A percentile compares a stretch with the other conserved stretches of the same genome.
Evolutionary conservation across 2,888 invertebrate species (phyloP).

Genomic region (Meiosimyza decipiens): DNA sequence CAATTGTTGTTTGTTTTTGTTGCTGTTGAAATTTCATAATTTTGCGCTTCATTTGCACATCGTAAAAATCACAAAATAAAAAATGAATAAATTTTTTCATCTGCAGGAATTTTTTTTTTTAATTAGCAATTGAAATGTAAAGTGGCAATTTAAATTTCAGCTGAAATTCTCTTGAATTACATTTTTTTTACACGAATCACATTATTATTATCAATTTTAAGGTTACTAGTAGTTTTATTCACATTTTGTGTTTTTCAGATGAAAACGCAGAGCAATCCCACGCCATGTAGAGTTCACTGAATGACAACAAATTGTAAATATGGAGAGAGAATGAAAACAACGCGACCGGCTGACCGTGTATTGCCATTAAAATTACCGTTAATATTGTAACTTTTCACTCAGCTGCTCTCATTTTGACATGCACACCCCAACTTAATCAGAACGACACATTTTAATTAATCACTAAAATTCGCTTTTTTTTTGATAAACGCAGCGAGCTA

Average conservation of each 20-base stretch:
- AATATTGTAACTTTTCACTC: not conserved
- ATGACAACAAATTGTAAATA: not conserved
- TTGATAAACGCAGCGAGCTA: slow-evolving; percentile 17
- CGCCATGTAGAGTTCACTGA: slow-evolving; percentile 11
- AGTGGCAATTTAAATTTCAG: too few relatives aligned
- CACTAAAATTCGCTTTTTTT: slow-evolving; percentile 12
- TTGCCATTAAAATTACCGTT: slow-evolving; percentile 45
- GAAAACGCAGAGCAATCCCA: too few relatives aligned
- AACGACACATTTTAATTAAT: slow-evolving; percentile 25
- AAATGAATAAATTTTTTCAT: too few relatives aligned
- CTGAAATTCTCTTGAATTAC: too few relatives aligned
- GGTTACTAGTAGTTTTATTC: too few relatives aligned
- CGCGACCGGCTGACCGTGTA: slow-evolving; percentile 51
- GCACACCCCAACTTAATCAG: not conserved
- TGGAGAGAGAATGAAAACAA: slow-evolving; percentile 1
- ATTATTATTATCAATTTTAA: too few relatives aligned
- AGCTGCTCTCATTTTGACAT: not conserved
- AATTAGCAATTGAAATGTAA: too few relatives aligned
- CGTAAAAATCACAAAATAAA: slow-evolving; percentile 4
- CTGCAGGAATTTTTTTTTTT: too few relatives aligned
- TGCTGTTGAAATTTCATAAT: slow-evolving; percentile 25
- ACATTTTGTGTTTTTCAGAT: too few relatives aligned
- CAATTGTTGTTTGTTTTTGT: slow-evolving; percentile 9
- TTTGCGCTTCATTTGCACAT: slow-evolving; percentile 29
- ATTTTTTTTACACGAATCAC: too few relatives aligned